phyloP scores from a whole-genome alignment of 2,888 invertebrate genomes.

The Candidula unifasciata region DNA sequence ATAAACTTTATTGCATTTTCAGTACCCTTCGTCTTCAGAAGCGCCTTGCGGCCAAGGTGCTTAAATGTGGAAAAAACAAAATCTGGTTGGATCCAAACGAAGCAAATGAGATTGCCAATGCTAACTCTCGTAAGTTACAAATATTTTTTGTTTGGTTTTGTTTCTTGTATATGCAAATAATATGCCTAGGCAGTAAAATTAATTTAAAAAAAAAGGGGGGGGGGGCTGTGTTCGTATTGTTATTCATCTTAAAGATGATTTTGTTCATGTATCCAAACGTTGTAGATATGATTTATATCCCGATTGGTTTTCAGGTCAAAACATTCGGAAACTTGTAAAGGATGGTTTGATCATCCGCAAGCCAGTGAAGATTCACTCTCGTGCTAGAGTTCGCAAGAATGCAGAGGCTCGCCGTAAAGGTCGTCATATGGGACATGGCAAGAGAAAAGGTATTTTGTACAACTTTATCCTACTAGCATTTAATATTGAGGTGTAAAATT shows the following conservation, averaged over 20 bases:
- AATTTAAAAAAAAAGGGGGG: too few relatives aligned
- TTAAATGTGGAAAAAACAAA: slow-evolving; percentile 99
- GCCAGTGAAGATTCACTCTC: slow-evolving; percentile 98
- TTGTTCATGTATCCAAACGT: neutral
- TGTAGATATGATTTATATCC: too few relatives aligned
- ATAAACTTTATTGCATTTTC: too few relatives aligned
- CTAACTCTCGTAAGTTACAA: slow-evolving; percentile 92
- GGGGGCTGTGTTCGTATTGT: too few relatives aligned
- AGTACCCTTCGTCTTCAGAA: slow-evolving; percentile 85
- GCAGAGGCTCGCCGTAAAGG: slow-evolving; percentile 98
- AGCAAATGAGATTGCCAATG: slow-evolving; percentile 99
- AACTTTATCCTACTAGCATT: too few relatives aligned
- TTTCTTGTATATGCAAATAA: too few relatives aligned
- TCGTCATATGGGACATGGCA: slow-evolving; percentile 92
- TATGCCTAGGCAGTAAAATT: too few relatives aligned
- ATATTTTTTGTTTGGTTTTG: too few relatives aligned
- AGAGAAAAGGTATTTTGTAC: slow-evolving; percentile 88
- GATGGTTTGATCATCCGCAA: slow-evolving; percentile 99
- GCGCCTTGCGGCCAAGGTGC: slow-evolving; percentile 98
- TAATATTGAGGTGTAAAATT: too few relatives aligned
- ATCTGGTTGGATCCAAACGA: slow-evolving; percentile 99
- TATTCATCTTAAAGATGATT: too few relatives aligned
- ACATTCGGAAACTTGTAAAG: slow-evolving; percentile 98
- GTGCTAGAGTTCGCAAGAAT: slow-evolving; percentile 98
- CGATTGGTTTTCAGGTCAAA: slow-evolving; percentile 92